A percentile compares a stretch with the other conserved stretches of the same genome.
phyloP scores from a whole-genome alignment of 2,888 invertebrate species.

The Philaethria dido region DNA sequence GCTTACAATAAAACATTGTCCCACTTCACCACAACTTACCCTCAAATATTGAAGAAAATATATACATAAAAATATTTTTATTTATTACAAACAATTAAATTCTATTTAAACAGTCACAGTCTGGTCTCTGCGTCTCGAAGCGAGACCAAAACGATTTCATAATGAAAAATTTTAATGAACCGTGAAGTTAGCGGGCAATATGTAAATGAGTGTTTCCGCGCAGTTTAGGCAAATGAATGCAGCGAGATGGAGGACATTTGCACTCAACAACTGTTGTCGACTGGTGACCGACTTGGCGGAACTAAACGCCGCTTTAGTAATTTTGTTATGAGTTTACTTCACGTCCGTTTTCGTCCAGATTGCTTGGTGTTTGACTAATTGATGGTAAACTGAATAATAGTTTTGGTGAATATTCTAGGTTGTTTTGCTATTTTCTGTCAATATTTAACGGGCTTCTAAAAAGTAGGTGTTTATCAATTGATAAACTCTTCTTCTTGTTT shows the following conservation, averaged over 20 bases:
- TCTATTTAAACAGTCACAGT: neutral
- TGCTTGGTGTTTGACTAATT: neutral
- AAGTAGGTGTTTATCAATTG: too few species aligned
- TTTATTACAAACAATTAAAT: neutral
- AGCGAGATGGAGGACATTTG: neutral
- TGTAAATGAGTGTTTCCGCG: neutral
- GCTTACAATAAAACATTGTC: too few species aligned
- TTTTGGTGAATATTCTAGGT: neutral
- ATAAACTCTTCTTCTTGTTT: too few species aligned
- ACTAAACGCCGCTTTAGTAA: slow-evolving; percentile 1
- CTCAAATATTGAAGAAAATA: too few species aligned
- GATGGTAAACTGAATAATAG: neutral
- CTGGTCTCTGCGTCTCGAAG: neutral
- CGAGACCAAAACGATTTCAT: neutral
- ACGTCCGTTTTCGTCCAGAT: neutral
- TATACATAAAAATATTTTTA: too few species aligned
- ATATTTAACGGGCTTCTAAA: too few species aligned
- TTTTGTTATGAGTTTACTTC: neutral
- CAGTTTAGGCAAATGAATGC: slow-evolving; percentile 3
- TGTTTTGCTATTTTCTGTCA: too few species aligned
- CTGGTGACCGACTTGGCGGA: neutral
- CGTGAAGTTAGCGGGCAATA: neutral
- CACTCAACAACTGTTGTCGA: neutral
- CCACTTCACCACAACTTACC: too few species aligned
- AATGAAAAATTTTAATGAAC: slow-evolving; percentile 11